phyloP scores from a whole-genome alignment of 2,888 invertebrate genomes.

The Coenonympha arcania region DNA sequence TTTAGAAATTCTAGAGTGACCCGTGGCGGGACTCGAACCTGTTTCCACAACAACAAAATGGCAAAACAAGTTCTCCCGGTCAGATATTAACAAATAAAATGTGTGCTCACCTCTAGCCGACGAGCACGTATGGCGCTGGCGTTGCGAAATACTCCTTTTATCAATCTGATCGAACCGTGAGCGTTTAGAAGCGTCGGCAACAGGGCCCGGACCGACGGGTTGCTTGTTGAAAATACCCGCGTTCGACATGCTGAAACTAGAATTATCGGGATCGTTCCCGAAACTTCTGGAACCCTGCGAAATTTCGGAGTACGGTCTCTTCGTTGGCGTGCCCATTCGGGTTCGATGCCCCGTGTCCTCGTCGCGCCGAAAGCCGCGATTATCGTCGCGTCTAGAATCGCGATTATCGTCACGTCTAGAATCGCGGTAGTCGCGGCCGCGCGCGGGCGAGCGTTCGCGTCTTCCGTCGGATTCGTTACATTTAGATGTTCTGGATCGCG shows the following conservation, averaged over 20 bases:
- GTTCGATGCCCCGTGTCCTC: not conserved
- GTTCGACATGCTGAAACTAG: slow-evolving; percentile 12
- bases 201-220: too few species aligned
- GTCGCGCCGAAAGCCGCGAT: too few species aligned
- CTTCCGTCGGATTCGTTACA: not conserved
- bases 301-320: slow-evolving; percentile 2
- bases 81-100: too few species aligned
- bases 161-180: not conserved
- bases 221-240: slow-evolving; percentile 2
- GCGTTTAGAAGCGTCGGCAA: not conserved
- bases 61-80: too few species aligned
- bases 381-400: too few species aligned
- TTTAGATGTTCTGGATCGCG: not conserved
- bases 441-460: not conserved
- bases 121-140: too few species aligned
- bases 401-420: too few species aligned
- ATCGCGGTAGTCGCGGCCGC: not conserved
- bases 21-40: too few species aligned
- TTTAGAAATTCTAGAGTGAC: too few species aligned
- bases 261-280: slow-evolving; percentile 16
- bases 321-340: not conserved
- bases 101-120: too few species aligned
- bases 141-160: too few species aligned
- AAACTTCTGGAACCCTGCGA: not conserved
- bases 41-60: too few species aligned